These are phyloP conservation scores for Sitodiplosis mosellana DNA, from an alignment of 1,140 invertebrate species.

Conservation along the genomic window DNA sequence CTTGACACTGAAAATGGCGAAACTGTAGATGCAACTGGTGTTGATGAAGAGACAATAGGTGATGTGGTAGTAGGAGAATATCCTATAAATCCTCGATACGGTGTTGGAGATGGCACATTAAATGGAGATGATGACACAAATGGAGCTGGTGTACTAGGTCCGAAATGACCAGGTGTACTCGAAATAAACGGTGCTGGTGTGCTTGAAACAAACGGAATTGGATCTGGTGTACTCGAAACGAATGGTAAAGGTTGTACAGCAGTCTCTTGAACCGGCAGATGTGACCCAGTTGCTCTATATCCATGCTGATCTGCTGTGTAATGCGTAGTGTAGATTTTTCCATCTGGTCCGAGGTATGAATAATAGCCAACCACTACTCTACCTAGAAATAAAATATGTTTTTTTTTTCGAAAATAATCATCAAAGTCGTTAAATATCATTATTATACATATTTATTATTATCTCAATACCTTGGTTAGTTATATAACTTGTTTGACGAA, in stretches of 20 bases:
- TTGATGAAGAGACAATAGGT: too few relatives aligned
- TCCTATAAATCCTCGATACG: too few relatives aligned
- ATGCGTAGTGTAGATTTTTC: conserved; percentile 32
- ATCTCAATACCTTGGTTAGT: too few relatives aligned
- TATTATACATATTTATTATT: too few relatives aligned
- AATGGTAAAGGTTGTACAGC: conserved; percentile 27
- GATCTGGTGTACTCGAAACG: conserved; percentile 16
- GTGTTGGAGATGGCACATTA: too few relatives aligned
- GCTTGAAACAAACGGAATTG: too few relatives aligned
- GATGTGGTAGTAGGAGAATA: too few relatives aligned
- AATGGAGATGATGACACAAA: background rate
- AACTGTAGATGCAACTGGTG: too few relatives aligned
- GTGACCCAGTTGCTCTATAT: conserved; percentile 32
- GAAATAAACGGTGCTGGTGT: background rate
- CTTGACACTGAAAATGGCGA: too few relatives aligned
- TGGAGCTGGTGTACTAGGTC: background rate
- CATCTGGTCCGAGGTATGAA: conserved; percentile 37
- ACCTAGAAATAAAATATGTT: too few relatives aligned
- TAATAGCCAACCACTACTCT: conserved; percentile 37
- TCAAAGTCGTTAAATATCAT: too few relatives aligned
- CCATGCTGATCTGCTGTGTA: conserved; percentile 35
- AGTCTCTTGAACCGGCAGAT: conserved; percentile 27
- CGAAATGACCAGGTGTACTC: background rate
- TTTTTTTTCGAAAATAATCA: too few relatives aligned
- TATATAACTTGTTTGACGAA: background rate